These are phyloP conservation scores for Pseudochromis fuscus DNA, from an alignment of 2,797 vertebrate genomes.

Conservation along the genomic window DNA sequence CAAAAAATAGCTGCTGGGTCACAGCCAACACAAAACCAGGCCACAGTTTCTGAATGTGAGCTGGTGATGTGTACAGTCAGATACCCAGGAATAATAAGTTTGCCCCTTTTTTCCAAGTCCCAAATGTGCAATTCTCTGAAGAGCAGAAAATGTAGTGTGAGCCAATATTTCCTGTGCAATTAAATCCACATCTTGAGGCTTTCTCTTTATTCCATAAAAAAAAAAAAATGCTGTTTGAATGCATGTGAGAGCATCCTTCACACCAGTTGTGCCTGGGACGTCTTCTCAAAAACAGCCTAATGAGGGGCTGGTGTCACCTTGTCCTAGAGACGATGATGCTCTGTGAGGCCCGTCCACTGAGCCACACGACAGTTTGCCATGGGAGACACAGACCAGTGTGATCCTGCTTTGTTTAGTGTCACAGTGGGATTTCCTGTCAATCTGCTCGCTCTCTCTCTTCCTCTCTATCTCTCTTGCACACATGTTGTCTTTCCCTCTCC, in stretches of 20 bases:
- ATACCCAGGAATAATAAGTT: conserved; percentile 4
- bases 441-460: conserved; percentile 41
- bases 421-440: conserved; percentile 67
- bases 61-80: conserved; percentile 10
- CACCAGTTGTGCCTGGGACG: conserved; percentile 30
- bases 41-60: conserved; percentile 9
- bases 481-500: conserved; percentile 51
- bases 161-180: conserved; percentile 16
- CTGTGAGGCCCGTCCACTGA: conserved; percentile 39
- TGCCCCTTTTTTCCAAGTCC: conserved; percentile 2
- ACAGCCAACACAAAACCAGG: conserved; percentile 48
- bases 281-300: conserved; percentile 49
- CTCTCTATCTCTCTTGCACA: conserved; percentile 19
- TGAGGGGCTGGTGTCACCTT: conserved; percentile 63
- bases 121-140: not conserved
- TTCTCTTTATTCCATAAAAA: not conserved
- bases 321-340: conserved; percentile 41
- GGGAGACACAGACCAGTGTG: conserved; percentile 52
- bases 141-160: conserved; percentile 16
- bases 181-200: conserved; percentile 12
- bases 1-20: conserved; percentile 49
- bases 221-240: conserved; percentile 2
- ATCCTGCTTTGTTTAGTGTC: conserved; percentile 61
- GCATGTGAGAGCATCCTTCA: conserved; percentile 31
- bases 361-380: conserved; percentile 29